Evolutionary conservation across 2,113 vertebrate species (phyloP), one percentile per base, ranked within the genome.

Genomic region (Embiotoca jacksoni): DNA sequence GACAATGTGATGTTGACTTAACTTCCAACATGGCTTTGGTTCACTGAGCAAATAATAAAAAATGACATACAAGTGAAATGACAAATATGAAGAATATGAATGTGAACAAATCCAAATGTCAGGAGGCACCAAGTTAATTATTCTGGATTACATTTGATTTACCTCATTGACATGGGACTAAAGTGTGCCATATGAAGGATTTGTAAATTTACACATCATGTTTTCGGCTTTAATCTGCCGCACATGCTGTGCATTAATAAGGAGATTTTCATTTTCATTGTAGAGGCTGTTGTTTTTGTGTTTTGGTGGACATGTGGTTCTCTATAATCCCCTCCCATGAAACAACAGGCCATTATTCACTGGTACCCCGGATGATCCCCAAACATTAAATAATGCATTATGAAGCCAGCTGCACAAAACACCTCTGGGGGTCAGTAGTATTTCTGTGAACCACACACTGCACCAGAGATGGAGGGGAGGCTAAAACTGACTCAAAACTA

Each of bases 351-450:
- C 32, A 79, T 77, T 89, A 87, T 89, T 86, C 14, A 66, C 56
- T 61, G 11, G 31, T 85, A 70, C 67, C 72, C 71, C 55, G 39
- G 44, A 80, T 82, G 82, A 85, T 83, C 79, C 74, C 36, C 15
- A 39, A 81, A 83, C 39, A 82, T 73, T 85, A 87, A 86, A 85
- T 73, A 60, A 84, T 63, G 47, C 47, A 77, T 75, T 59, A 76
- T 47, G 13, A 61, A 52, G 50, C 72, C 79, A 63, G 57, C 58
- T 65, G 70, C 46, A 59, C 33, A 55, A 55, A 70, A 75, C 58
- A 52, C 44, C 49, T 15, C 13, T 41, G 58, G 67, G 57, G 46
- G 52, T 69, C 50, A n/a, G 54, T 36, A 56, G 37, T 44, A 23
- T 78, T 41, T 73, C 31, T 49, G 62, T 65, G n/a, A n/a, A 47